Percentiles rank a stretch among this genome's conserved stretches.
These are phyloP conservation scores for Drosophila melanosoma DNA, from an alignment of 2,888 invertebrate genomes.

Conservation along the genomic window DNA sequence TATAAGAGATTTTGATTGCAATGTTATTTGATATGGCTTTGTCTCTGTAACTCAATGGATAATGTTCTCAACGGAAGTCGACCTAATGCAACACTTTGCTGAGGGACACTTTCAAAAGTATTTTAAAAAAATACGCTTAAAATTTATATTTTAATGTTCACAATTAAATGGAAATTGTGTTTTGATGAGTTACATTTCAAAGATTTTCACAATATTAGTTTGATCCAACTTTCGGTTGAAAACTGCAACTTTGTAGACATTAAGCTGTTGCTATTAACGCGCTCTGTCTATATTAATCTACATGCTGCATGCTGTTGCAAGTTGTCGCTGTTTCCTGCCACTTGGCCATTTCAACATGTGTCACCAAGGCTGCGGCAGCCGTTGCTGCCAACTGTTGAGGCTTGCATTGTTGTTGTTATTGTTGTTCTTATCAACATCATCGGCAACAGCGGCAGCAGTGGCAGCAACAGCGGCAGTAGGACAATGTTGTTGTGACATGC, in stretches of 20 bases:
- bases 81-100: conserved; percentile 27
- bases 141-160: conserved; percentile 16
- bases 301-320: conserved; percentile 22
- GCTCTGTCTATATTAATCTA: neutral
- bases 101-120: conserved; percentile 31
- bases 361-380: conserved; percentile 35
- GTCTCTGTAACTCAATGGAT: conserved; percentile 18
- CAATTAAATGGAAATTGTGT: neutral
- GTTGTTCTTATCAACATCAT: conserved; percentile 26
- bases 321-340: conserved; percentile 1
- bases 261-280: neutral
- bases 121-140: conserved; percentile 5
- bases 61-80: conserved; percentile 21
- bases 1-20: conserved; percentile 36
- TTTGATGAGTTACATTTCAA: neutral
- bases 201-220: neutral
- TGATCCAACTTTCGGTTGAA: neutral
- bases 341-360: conserved; percentile 49
- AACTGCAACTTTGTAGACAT: neutral
- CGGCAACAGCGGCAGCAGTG: conserved; percentile 16
- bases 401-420: conserved; percentile 35
- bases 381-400: conserved; percentile 55
- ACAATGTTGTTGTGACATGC: conserved; percentile 72
- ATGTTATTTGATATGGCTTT: conserved; percentile 51
- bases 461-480: conserved; percentile 31